phyloP scores from a whole-genome alignment of 2,888 invertebrate genomes.

The Troglohyphantes excavatus region DNA sequence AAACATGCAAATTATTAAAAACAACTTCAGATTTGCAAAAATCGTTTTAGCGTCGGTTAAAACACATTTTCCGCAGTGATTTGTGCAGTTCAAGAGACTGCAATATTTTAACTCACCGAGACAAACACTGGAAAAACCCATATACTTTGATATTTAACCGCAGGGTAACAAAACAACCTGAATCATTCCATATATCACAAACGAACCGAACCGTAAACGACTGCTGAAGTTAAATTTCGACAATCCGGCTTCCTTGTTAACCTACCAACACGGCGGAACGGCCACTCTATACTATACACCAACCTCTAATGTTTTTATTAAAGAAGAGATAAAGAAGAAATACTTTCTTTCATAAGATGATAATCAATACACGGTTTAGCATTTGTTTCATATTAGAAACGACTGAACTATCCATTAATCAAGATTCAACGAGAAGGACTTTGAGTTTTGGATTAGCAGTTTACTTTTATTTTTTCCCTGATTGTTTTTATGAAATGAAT shows the following conservation, averaged over 20 bases:
- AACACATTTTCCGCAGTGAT: too few species aligned
- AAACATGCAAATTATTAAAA: too few species aligned
- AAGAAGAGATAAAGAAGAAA: background rate
- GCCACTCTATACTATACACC: background rate
- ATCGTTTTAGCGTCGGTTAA: too few species aligned
- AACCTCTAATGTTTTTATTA: background rate
- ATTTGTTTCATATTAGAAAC: background rate
- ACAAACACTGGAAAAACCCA: background rate
- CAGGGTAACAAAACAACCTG: background rate
- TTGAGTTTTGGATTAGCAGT: too few species aligned
- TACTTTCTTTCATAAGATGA: background rate
- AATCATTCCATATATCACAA: background rate
- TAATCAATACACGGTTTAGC: background rate
- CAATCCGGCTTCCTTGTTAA: background rate
- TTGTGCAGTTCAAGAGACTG: too few species aligned
- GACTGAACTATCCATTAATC: background rate
- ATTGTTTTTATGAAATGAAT: too few species aligned
- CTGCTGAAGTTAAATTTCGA: background rate
- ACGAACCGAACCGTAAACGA: background rate
- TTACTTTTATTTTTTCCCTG: too few species aligned
- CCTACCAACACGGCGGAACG: background rate
- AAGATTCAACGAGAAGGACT: background rate
- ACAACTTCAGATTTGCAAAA: too few species aligned
- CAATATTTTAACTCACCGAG: too few species aligned
- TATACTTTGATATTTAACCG: background rate